Percentiles rank a stretch among this genome's conserved stretches.
Evolutionary conservation across 2,888 invertebrate genomes (phyloP).

Genomic region (Tipula vernalis): DNA sequence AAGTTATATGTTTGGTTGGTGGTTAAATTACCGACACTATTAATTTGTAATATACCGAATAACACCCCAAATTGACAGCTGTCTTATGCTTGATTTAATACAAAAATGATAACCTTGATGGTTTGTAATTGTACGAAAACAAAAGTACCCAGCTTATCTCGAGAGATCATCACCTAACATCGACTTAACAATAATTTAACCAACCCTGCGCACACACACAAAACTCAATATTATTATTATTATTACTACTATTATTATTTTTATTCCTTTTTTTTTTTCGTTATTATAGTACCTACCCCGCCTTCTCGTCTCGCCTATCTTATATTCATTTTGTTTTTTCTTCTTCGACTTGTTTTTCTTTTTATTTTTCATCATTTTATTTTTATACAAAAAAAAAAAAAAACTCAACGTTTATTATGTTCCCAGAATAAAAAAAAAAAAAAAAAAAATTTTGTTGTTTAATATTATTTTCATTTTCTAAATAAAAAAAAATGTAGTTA

Average conservation of each 20-base stretch:
- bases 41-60: background rate
- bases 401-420: conserved; percentile 10
- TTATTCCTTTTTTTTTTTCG: background rate
- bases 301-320: conserved; percentile 9
- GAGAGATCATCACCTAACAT: too few species aligned
- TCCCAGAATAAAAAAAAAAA: conserved; percentile 8
- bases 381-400: background rate
- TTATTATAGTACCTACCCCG: conserved; percentile 6
- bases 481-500: conserved; percentile 4
- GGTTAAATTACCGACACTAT: background rate
- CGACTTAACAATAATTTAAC: background rate
- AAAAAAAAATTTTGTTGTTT: background rate
- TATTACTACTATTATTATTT: conserved; percentile 7
- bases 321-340: conserved; percentile 8
- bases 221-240: conserved; percentile 6
- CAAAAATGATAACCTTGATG: too few species aligned
- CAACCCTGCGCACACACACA: background rate
- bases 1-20: background rate
- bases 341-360: background rate
- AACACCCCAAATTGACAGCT: too few species aligned
- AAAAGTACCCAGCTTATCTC: too few species aligned
- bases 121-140: too few species aligned
- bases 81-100: too few species aligned
- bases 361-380: conserved; percentile 5
- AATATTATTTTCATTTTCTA: conserved; percentile 4